Percentiles rank a stretch among this genome's conserved stretches.
phyloP scores from a whole-genome alignment of 2,113 vertebrate species.

The Scomber japonicus region DNA sequence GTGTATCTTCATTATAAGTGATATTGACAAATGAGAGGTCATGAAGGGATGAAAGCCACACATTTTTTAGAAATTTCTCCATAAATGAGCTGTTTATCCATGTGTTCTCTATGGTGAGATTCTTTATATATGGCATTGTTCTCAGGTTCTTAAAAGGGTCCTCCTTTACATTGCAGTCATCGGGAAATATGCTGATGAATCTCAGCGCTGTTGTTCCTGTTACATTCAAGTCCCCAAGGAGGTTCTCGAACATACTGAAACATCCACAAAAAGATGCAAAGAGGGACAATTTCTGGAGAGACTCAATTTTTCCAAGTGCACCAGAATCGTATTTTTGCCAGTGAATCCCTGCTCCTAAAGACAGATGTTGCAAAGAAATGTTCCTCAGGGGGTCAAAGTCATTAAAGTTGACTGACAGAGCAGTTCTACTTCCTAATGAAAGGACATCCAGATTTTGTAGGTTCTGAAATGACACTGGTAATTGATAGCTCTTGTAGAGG shows the following conservation, averaged over 20 bases:
- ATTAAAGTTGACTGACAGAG: slow-evolving; percentile 41
- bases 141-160: slow-evolving; percentile 66
- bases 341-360: slow-evolving; percentile 53
- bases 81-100: slow-evolving; percentile 75
- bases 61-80: slow-evolving; percentile 56
- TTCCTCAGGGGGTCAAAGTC: slow-evolving; percentile 70
- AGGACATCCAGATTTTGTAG: slow-evolving; percentile 54
- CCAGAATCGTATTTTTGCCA: slow-evolving; percentile 68
- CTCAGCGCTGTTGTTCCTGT: slow-evolving; percentile 40
- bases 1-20: slow-evolving; percentile 77
- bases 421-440: slow-evolving; percentile 62
- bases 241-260: slow-evolving; percentile 52
- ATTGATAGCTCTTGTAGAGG: slow-evolving; percentile 58
- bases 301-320: slow-evolving; percentile 66
- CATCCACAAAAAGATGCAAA: slow-evolving; percentile 67
- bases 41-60: slow-evolving; percentile 62
- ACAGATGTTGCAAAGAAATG: slow-evolving; percentile 56
- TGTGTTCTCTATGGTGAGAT: slow-evolving; percentile 67
- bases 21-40: slow-evolving; percentile 72
- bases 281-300: slow-evolving; percentile 62
- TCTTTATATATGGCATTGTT: slow-evolving; percentile 59
- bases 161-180: slow-evolving; percentile 52
- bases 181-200: slow-evolving; percentile 65
- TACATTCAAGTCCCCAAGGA: slow-evolving; percentile 71
- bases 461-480: slow-evolving; percentile 65